These are phyloP conservation scores for Temnothorax longispinosus DNA, from an alignment of 1,140 invertebrate genomes.

Conservation along the genomic window DNA sequence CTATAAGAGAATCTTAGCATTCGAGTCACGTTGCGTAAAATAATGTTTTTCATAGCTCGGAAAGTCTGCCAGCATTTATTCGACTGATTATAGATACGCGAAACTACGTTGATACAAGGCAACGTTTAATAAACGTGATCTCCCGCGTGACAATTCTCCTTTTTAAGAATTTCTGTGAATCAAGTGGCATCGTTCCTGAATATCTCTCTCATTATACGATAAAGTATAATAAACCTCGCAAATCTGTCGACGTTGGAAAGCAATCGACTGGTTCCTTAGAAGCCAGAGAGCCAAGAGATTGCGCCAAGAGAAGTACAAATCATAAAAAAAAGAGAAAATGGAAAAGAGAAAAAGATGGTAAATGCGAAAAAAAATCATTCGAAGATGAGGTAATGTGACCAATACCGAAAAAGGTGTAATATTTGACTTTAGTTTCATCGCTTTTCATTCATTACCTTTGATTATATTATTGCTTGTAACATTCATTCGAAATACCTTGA, in stretches of 20 bases:
- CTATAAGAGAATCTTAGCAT: background rate
- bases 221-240: conserved; percentile 76
- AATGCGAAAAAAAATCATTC: conserved; percentile 76
- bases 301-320: conserved; percentile 81
- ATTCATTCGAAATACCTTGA: conserved; percentile 80
- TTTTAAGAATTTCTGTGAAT: conserved; percentile 51
- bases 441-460: conserved; percentile 78
- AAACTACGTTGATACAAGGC: background rate
- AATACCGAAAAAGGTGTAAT: conserved; percentile 77
- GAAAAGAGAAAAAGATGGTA: conserved; percentile 48
- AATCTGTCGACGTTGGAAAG: conserved; percentile 76
- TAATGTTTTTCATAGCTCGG: conserved; percentile 25
- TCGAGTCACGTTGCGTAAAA: background rate
- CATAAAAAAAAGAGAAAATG: conserved; percentile 69
- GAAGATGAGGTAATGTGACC: conserved; percentile 76
- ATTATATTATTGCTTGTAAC: conserved; percentile 80
- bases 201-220: conserved; percentile 75
- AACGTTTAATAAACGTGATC: conserved; percentile 35
- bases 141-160: conserved; percentile 5
- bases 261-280: conserved; percentile 76
- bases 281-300: conserved; percentile 74
- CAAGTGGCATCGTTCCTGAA: conserved; percentile 75
- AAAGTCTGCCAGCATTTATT: conserved; percentile 17
- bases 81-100: background rate
- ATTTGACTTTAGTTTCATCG: conserved; percentile 77